Evolutionary conservation across 2,797 vertebrate genomes (phyloP).

Genomic region (Malurus leucopterus): DNA sequence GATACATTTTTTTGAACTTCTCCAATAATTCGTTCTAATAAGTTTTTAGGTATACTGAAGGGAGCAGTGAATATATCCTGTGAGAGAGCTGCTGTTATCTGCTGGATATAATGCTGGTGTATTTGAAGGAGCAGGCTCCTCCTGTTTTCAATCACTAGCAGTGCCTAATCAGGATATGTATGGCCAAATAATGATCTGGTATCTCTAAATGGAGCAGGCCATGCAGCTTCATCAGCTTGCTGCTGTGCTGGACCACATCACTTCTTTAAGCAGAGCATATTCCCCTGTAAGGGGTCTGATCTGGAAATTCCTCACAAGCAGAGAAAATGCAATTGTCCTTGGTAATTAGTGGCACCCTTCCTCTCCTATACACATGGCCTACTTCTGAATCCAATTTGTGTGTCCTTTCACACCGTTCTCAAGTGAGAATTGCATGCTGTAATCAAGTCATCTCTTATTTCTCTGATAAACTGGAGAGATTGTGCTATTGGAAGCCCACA

Average conservation of each 20-base stretch:
- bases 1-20: not conserved
- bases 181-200: not conserved
- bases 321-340: not conserved
- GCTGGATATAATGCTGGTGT: not conserved
- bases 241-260: not conserved
- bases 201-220: not conserved
- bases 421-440: not conserved
- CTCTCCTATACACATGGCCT: not conserved
- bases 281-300: not conserved
- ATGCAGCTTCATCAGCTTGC: not conserved
- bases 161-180: not conserved
- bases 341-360: not conserved
- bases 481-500: not conserved
- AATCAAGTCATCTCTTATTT: not conserved
- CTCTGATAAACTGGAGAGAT: not conserved
- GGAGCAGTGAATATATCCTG: not conserved
- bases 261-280: not conserved
- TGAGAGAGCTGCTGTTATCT: not conserved
- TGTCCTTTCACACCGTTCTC: not conserved
- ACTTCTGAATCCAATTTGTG: not conserved
- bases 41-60: not conserved
- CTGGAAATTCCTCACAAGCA: not conserved
- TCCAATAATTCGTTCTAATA: not conserved
- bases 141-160: not conserved
- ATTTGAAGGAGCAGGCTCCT: not conserved